Evolutionary conservation across 2,888 invertebrate genomes (phyloP), one percentile per base, ranked within the genome.

Genomic region (Petrolisthes cinctipes): DNA sequence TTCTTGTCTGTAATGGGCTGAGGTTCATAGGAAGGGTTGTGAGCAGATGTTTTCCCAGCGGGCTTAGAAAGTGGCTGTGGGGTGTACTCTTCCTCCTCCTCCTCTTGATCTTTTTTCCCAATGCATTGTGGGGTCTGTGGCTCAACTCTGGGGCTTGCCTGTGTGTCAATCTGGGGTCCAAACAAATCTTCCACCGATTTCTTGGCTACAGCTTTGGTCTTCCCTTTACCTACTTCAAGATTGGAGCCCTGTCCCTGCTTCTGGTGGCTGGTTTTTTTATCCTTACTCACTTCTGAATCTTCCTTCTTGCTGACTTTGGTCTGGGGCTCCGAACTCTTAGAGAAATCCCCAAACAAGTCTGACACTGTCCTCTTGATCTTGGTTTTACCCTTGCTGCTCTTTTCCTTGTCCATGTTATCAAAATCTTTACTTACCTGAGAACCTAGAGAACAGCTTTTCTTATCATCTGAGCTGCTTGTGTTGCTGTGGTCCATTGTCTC

Each of bases 1-100:
- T 37, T 37, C 37, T 81, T 68, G 11, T 17, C 51, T 7, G 23
- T 20, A 53, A 82, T 82, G 82, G 82, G 82, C 53, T 82, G 82
- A 68, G 82, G 82, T 68, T 82, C 66, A 11, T 82, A 82, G 17
- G 37, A 51, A 17, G 53, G 82, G 82, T 81, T 78, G 17, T 17
- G 11, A 17, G 51, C n/a, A 11, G 71, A 71, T 17, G 71, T 71
- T 71, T 37, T 53, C 78, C 53, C 53, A 9, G 53, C 66, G 3
- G 81, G 82, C 53, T 66, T 79, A n/a, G 11, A 68, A 5, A 85
- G n/a, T 53, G 85, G 85, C 23, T 68, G 85, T 0, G 85, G 85
- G 53, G 85, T 85, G 78, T 85, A 85, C 9, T 79, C 61, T 20
- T 85, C 84, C 53, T 84, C 85, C 53, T 20, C 78, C 17, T 61